These are phyloP conservation scores for Morus bassanus DNA, from an alignment of 2,797 vertebrate species.

Conservation along the genomic window DNA sequence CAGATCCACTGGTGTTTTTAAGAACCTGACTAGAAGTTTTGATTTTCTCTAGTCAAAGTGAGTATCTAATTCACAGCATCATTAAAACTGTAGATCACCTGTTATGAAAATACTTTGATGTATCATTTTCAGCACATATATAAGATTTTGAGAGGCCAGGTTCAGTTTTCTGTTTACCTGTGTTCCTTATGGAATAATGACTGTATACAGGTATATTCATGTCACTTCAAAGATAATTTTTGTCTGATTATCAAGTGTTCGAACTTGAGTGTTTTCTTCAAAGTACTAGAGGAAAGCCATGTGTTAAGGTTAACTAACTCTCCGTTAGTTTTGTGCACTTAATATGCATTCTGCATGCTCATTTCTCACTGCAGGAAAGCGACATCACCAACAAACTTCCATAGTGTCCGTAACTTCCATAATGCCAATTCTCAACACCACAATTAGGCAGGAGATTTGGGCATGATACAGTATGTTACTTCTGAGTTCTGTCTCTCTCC, in stretches of 20 bases:
- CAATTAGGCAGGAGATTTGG: not conserved
- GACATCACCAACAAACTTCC: not conserved
- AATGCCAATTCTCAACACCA: not conserved
- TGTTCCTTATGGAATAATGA: not conserved
- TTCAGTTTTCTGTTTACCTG: not conserved
- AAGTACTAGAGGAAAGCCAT: not conserved
- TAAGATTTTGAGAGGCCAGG: not conserved
- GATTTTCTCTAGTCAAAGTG: not conserved
- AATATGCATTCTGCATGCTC: not conserved
- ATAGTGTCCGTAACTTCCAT: not conserved
- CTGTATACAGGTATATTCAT: not conserved
- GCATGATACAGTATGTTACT: not conserved
- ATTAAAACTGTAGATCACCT: not conserved
- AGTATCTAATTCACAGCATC: not conserved
- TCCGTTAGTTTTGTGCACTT: not conserved
- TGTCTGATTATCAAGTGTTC: not conserved
- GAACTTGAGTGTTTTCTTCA: not conserved
- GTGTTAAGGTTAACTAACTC: not conserved
- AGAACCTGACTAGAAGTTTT: not conserved
- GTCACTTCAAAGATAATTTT: not conserved
- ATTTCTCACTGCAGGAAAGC: not conserved
- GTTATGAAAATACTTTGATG: not conserved
- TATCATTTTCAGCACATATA: not conserved
- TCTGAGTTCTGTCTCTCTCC: not conserved
- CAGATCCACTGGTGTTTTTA: not conserved